Percentiles rank a stretch among this genome's conserved stretches.
Conservation (phyloP, 2,888 invertebrate species). For the Pristionchus japonicus region DNA sequence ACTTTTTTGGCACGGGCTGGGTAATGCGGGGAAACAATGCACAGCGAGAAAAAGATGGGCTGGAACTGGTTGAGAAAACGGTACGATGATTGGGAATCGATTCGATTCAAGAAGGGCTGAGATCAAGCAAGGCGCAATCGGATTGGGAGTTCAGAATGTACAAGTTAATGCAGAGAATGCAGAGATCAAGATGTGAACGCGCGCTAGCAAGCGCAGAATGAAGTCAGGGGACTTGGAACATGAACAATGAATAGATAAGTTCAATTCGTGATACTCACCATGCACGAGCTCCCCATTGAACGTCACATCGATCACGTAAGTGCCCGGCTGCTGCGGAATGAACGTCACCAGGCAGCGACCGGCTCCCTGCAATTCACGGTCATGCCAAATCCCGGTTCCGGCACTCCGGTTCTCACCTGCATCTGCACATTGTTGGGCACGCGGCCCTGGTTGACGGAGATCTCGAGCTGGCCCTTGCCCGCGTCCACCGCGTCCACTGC, state of each 20-base stretch:
- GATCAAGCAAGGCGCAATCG: not conserved
- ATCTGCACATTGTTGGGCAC: slow-evolving; percentile 97
- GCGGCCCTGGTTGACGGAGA: slow-evolving; percentile 98
- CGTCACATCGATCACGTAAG: slow-evolving; percentile 92
- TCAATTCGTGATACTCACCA: slow-evolving; percentile 77
- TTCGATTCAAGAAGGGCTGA: not conserved
- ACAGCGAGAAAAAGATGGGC: not conserved
- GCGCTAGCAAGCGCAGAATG: too few relatives aligned
- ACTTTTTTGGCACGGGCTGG: not conserved
- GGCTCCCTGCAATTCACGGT: slow-evolving; percentile 32
- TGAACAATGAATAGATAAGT: not conserved
- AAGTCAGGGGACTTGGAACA: too few relatives aligned
- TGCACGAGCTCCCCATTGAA: slow-evolving; percentile 97
- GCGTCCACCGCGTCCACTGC: slow-evolving; percentile 97
- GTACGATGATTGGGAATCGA: not conserved
- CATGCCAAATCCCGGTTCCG: not conserved
- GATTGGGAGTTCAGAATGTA: not conserved
- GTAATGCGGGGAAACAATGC: slow-evolving; percentile 31
- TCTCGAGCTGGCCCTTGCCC: slow-evolving; percentile 98
- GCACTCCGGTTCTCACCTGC: slow-evolving; percentile 83
- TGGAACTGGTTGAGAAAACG: slow-evolving; percentile 17
- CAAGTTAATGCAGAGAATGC: not conserved
- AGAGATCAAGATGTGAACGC: not conserved
- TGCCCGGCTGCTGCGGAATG: slow-evolving; percentile 90
- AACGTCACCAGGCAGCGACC: slow-evolving; percentile 83